Conservation (phyloP, 2,797 vertebrate species). For the Sternarchorhynchus goeldii region DNA sequence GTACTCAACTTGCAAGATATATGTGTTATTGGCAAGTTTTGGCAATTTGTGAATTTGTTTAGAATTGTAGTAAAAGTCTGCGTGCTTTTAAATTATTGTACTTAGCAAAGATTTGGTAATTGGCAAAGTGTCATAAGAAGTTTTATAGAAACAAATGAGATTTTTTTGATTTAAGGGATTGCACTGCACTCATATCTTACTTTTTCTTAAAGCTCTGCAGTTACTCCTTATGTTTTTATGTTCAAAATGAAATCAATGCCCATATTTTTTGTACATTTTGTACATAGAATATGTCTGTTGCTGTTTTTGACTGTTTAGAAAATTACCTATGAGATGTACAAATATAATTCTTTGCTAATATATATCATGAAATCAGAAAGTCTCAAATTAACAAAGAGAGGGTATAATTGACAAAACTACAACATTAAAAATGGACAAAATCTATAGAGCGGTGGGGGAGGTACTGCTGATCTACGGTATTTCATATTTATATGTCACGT, state of each 20-base stretch:
- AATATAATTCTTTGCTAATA: constrained; percentile 85
- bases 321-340: constrained; percentile 78
- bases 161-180: constrained; percentile 50
- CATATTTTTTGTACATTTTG: constrained; percentile 77
- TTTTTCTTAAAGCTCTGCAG: constrained; percentile 49
- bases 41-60: constrained; percentile 47
- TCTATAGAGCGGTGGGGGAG: constrained; percentile 70
- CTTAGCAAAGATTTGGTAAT: constrained; percentile 28
- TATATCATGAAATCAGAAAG: constrained; percentile 77
- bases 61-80: constrained; percentile 33
- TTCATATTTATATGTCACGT: constrained; percentile 60
- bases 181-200: constrained; percentile 57
- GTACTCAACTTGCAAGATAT: constrained; percentile 22
- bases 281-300: constrained; percentile 79
- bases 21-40: constrained; percentile 16
- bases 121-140: constrained; percentile 5
- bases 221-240: constrained; percentile 36
- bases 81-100: constrained; percentile 46
- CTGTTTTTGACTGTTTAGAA: constrained; percentile 67
- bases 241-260: constrained; percentile 58
- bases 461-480: constrained; percentile 65
- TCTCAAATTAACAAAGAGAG: constrained; percentile 61
- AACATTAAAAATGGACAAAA: constrained; percentile 69
- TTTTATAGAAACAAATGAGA: background rate
- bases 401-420: constrained; percentile 64